A percentile compares a stretch with the other conserved stretches of the same genome.
These are phyloP conservation scores for Liolophura sinensis DNA, from an alignment of 1,140 invertebrate genomes.

Conservation along the genomic window DNA sequence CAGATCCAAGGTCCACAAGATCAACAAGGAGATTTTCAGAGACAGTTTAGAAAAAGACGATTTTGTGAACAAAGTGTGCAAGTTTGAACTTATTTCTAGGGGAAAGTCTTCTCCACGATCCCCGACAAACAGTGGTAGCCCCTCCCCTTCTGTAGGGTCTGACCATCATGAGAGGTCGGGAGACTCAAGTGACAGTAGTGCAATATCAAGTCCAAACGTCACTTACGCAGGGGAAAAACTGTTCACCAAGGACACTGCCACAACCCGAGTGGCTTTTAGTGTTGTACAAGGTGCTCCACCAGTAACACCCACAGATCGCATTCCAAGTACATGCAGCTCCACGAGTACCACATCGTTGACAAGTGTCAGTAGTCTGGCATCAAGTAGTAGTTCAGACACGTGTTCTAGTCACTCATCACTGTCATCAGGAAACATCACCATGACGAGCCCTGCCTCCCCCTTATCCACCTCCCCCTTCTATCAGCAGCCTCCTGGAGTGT, in stretches of 20 bases:
- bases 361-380: conserved; percentile 36
- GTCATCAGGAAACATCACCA: no score
- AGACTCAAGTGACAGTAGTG: no score
- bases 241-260: conserved; percentile 53
- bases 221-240: conserved; percentile 52
- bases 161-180: no score
- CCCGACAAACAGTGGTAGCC: no score
- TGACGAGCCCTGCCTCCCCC: no score
- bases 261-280: conserved; percentile 47
- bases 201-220: neutral
- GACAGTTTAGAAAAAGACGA: conserved; percentile 44
- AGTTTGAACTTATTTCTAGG: conserved; percentile 52
- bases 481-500: no score
- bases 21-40: conserved; percentile 18
- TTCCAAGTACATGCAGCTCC: conserved; percentile 36
- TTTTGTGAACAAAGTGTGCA: conserved; percentile 53
- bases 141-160: no score
- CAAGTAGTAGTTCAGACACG: conserved; percentile 34
- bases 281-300: conserved; percentile 24
- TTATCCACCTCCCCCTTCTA: no score
- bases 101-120: conserved; percentile 14
- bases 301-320: conserved; percentile 17
- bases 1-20: conserved; percentile 2
- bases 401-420: no score
- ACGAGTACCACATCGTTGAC: conserved; percentile 41